These are phyloP conservation scores for Rotaria macrura DNA, from an alignment of 2,888 invertebrate species.

Conservation along the genomic window DNA sequence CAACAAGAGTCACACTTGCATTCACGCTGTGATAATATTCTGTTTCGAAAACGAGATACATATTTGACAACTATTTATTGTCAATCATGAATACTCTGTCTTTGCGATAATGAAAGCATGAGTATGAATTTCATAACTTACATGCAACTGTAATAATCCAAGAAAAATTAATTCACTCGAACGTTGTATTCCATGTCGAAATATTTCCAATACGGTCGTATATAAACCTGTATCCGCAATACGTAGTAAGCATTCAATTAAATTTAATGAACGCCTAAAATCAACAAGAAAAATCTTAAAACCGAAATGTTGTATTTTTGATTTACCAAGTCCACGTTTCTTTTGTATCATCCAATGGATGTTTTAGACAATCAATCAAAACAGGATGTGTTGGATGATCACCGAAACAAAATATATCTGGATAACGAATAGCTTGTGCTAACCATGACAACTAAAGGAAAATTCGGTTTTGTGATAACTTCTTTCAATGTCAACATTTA, in stretches of 20 bases:
- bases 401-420: conserved; percentile 84
- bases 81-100: no score
- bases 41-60: no score
- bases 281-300: not conserved
- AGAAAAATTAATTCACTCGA: conserved; percentile 86
- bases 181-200: conserved; percentile 78
- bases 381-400: conserved; percentile 79
- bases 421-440: conserved; percentile 71
- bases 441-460: conserved; percentile 64
- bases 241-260: conserved; percentile 74
- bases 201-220: conserved; percentile 70
- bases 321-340: not conserved
- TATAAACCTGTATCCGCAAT: conserved; percentile 77
- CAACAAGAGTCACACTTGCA: no score
- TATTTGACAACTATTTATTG: no score
- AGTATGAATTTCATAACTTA: not conserved
- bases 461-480: not conserved
- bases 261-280: conserved; percentile 68
- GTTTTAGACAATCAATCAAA: conserved; percentile 75
- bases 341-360: conserved; percentile 84
- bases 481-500: not conserved
- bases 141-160: conserved; percentile 67
- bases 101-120: no score
- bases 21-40: no score
- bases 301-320: not conserved